Evolutionary conservation across 2,113 vertebrate species (phyloP).

Genomic region (Petrocephalus zakoni): DNA sequence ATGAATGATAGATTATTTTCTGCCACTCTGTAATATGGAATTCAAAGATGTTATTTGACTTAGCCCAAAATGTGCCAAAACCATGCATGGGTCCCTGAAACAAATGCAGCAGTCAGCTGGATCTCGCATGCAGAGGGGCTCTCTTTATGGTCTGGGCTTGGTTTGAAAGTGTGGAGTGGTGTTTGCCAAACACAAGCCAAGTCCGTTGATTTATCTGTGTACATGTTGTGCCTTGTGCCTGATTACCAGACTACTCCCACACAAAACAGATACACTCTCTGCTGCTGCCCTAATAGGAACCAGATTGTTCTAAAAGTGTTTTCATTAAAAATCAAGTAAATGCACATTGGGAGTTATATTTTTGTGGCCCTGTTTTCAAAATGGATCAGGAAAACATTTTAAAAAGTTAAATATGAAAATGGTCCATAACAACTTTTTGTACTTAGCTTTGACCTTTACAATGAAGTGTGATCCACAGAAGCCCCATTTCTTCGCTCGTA

Average conservation of each 20-base stretch:
- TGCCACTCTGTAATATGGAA: background rate
- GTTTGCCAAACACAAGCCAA: background rate
- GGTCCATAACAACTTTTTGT: background rate
- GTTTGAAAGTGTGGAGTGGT: background rate
- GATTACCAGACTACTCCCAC: background rate
- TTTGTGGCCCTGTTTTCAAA: background rate
- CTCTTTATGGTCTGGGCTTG: background rate
- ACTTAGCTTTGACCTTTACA: background rate
- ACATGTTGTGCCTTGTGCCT: background rate
- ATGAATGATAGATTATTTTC: background rate
- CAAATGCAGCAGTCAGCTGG: background rate
- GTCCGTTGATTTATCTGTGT: background rate
- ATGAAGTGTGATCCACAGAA: background rate
- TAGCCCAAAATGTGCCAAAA: background rate
- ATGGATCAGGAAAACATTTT: background rate
- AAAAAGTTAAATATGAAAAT: background rate
- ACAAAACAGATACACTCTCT: too few relatives aligned
- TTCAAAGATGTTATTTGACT: background rate
- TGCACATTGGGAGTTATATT: background rate
- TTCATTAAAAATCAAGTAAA: background rate
- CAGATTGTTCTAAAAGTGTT: background rate
- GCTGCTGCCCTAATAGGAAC: background rate
- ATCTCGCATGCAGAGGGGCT: background rate
- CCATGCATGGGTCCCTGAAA: background rate
- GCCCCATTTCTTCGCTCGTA: background rate